Evolutionary conservation across 2,888 invertebrate species (phyloP), one percentile per base, ranked within the genome.

Genomic region (Drosophila phalerata): DNA sequence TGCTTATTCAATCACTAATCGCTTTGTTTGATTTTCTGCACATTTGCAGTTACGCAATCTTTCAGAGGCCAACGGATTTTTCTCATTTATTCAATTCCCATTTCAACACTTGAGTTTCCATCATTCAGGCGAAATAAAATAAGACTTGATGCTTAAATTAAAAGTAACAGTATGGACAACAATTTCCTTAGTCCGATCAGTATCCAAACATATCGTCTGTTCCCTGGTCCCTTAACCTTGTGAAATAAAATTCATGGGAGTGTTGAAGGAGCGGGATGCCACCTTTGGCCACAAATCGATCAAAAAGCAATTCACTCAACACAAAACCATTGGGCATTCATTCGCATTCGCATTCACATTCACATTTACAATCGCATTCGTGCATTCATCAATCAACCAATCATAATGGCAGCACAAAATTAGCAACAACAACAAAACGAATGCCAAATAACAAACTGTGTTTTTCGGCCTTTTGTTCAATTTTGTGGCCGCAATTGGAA

Each of bases 361-460:
- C 25, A 25, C 25, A 25, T 25, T 25, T 6, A 5, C 69, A 78
- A 53, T 72, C 66, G 72, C 64, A 64, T 56, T 58, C 37, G 49
- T 40, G 47, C 64, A 68, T 69, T 61, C 73, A 77, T 66, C 79
- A 58, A 80, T 78, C 81, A 67, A 77, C 68, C 81, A 73, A 79
- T 81, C 73, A 82, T 81, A 73, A 79, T 77, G 81, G 62, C 71
- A 71, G 69, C 81, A 73, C 25, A 80, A 85, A 82, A 84, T 81
- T 82, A 84, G 79, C 81, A 79, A 62, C 58, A 70, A 49, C 25
- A 68, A 37, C 40, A 63, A 3, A 32, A 32, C 22, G n/a, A 13
- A 19, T 60, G 17, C 34, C 51, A 30, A 57, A 62, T 22, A 62
- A 38, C 45, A 55, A 63, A 58, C 17, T 55, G 47, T 17, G 34